Percentiles rank a stretch among this genome's conserved stretches.
Evolutionary conservation across 2,888 invertebrate genomes (phyloP).

Genomic region (Ptychoptera albimana): DNA sequence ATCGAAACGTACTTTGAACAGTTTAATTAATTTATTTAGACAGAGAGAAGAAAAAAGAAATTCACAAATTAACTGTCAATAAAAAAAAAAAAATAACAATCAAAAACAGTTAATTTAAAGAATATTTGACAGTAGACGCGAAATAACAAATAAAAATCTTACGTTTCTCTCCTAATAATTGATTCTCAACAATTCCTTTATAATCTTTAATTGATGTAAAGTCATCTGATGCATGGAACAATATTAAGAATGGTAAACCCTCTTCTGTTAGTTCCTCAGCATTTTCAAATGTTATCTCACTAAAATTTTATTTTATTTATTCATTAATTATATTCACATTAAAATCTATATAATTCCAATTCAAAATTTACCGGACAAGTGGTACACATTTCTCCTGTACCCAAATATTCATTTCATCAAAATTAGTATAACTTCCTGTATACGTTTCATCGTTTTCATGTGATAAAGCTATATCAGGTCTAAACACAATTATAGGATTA

Average conservation of each 20-base stretch:
- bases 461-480: slow-evolving; percentile 63
- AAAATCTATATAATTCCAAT: not conserved
- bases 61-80: too few relatives aligned
- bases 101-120: too few relatives aligned
- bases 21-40: too few relatives aligned
- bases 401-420: slow-evolving; percentile 82
- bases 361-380: slow-evolving; percentile 47
- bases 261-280: slow-evolving; percentile 98
- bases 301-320: not conserved
- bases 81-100: too few relatives aligned
- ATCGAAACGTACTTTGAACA: not conserved
- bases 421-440: slow-evolving; percentile 52
- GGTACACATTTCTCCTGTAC: slow-evolving; percentile 88
- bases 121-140: too few relatives aligned
- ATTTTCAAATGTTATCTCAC: slow-evolving; percentile 97
- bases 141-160: too few relatives aligned
- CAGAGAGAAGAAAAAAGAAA: too few relatives aligned
- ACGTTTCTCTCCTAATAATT: slow-evolving; percentile 84
- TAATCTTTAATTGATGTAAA: slow-evolving; percentile 69
- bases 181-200: slow-evolving; percentile 59
- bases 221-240: slow-evolving; percentile 82
- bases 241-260: slow-evolving; percentile 91
- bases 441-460: slow-evolving; percentile 74
- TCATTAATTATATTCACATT: not conserved
- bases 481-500: slow-evolving; percentile 65